Evolutionary conservation across 2,888 invertebrate species (phyloP).

Genomic region (Muschampia plurimacula): DNA sequence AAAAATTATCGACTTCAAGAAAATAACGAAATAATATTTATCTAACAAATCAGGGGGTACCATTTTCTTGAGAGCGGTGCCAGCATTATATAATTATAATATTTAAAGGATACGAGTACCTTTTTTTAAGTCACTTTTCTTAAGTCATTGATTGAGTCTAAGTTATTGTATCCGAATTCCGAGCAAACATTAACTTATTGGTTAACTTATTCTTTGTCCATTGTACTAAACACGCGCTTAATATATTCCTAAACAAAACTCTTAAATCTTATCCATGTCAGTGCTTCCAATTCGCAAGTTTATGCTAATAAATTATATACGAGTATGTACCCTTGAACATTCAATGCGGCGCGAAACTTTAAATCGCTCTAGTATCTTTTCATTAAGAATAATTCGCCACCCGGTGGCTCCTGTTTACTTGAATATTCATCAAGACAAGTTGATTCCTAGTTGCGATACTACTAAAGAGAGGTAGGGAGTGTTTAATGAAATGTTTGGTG

Average conservation of each 20-base stretch:
- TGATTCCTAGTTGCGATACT: conserved; percentile 62
- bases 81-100: too few relatives aligned
- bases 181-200: too few relatives aligned
- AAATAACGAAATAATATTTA: too few relatives aligned
- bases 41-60: too few relatives aligned
- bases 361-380: conserved; percentile 33
- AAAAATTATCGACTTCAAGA: too few relatives aligned
- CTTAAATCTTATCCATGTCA: not conserved
- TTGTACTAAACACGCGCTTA: not conserved
- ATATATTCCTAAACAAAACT: not conserved
- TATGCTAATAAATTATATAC: not conserved
- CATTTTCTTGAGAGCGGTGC: too few relatives aligned
- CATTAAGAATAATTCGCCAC: conserved; percentile 37
- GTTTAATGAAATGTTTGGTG: conserved; percentile 36
- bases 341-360: conserved; percentile 15
- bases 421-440: conserved; percentile 75
- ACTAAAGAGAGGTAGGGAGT: conserved; percentile 17
- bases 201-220: too few relatives aligned
- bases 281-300: not conserved
- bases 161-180: too few relatives aligned
- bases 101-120: too few relatives aligned
- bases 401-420: conserved; percentile 44
- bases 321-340: not conserved
- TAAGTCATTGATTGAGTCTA: too few relatives aligned
- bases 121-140: too few relatives aligned